Evolutionary conservation across 2,888 invertebrate genomes (phyloP), one percentile per base, ranked within the genome.

Genomic region (Subacronicta megacephala): DNA sequence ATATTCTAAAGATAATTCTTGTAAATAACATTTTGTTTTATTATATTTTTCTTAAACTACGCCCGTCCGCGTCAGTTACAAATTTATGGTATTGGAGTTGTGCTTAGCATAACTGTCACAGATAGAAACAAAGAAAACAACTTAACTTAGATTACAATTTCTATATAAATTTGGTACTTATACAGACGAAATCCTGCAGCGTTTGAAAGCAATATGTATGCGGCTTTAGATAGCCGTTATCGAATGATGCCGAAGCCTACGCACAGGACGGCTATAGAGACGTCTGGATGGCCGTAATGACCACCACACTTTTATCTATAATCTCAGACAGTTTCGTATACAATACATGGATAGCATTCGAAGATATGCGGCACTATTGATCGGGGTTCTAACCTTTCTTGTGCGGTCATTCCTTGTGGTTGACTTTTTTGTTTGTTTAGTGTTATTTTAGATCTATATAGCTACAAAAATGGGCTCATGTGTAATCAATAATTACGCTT

Each of bases 281-380:
- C 80, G 80, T 85, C 80, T 82, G 62, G 72, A 81, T 83, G 58
- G 72, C 66, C 54, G 51, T 81, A 84, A 84, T 81, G 81, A 81
- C 62, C 69, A 53, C 69, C 55, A 64, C 60, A 65, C 38, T 63
- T 66, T 77, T 78, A 80, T 81, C 78, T 79, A 47, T 66, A 52
- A 73, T 78, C 75, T 67, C 54, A 50, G 69, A 67, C 60, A 64
- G 68, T 78, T 84, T 81, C 77, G 79, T 81, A 81, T 81, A 76
- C 75, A 59, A 68, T 71, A 72, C 75, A 75, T 72, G 67, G 57
- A 72, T 56, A 71, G 61, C 51, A 52, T 64, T 56, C 50, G 49
- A 47, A 75, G 45, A 63, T 62, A 58, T 47, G 49, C 45, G 13
- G 15, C 58, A 71, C 61, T 74, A 63, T 60, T 51, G 41, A 43